Evolutionary conservation across 2,113 vertebrate species (phyloP).

Genomic region (Polypterus senegalus): DNA sequence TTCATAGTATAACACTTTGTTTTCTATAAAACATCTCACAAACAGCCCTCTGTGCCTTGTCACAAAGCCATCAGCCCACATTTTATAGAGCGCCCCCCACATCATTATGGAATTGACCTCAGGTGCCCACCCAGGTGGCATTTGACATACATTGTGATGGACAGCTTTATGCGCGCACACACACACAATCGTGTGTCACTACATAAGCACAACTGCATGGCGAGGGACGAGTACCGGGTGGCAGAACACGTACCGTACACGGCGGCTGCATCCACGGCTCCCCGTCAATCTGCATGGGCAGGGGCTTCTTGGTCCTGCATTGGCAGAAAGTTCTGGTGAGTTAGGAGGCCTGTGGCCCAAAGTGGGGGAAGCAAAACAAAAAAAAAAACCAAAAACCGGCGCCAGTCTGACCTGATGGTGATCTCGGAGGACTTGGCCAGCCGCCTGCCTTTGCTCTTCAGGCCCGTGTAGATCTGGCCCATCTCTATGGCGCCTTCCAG

Average conservation of each 20-base stretch:
- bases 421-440: constrained; percentile 80
- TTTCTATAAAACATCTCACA: too few relatives aligned
- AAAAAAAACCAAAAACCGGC: not conserved
- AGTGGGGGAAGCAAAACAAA: not conserved
- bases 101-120: too few relatives aligned
- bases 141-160: too few relatives aligned
- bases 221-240: not conserved
- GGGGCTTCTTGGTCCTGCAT: constrained; percentile 67
- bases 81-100: too few relatives aligned
- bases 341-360: not conserved
- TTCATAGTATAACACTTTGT: too few relatives aligned
- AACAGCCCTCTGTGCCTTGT: too few relatives aligned
- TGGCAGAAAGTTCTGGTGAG: constrained; percentile 3
- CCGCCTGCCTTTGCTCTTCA: constrained; percentile 71
- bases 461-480: constrained; percentile 84
- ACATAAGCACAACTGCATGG: not conserved
- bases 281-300: constrained; percentile 91
- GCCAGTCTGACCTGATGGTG: constrained; percentile 60
- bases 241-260: constrained; percentile 59
- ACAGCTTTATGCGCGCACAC: too few relatives aligned
- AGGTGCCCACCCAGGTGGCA: too few relatives aligned
- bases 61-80: too few relatives aligned
- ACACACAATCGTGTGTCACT: too few relatives aligned
- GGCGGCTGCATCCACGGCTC: constrained; percentile 92
- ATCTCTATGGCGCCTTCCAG: constrained; percentile 83